phyloP scores from a whole-genome alignment of 2,113 vertebrate species.

The Neodon shergylaensis region DNA sequence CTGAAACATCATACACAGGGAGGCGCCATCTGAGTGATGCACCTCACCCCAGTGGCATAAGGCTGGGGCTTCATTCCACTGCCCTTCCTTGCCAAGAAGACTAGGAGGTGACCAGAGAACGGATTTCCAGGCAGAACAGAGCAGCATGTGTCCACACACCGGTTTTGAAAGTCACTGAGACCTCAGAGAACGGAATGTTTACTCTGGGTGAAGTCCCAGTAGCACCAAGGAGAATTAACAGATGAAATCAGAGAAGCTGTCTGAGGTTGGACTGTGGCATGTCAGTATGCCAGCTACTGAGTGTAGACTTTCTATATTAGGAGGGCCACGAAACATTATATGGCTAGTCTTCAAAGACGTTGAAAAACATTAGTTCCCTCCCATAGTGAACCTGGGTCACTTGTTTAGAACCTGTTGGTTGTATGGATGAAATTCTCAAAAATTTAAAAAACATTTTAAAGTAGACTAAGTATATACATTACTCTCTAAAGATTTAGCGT shows the following conservation, averaged over 20 bases:
- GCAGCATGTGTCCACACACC: neutral
- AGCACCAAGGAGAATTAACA: neutral
- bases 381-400: neutral
- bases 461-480: neutral
- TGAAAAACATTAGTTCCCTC: neutral
- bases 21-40: neutral
- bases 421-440: neutral
- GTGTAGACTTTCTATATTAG: neutral
- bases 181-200: neutral
- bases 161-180: neutral
- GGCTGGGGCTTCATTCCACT: neutral
- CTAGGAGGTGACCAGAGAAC: neutral
- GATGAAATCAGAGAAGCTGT: neutral
- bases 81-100: neutral
- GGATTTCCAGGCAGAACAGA: neutral
- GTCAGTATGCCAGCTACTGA: neutral
- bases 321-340: neutral
- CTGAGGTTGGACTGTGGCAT: neutral
- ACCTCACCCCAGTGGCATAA: neutral
- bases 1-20: neutral
- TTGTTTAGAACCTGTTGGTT: neutral
- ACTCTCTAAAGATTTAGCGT: neutral
- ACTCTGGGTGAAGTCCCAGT: neutral
- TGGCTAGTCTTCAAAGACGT: neutral
- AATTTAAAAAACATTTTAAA: neutral